A percentile compares a stretch with the other conserved stretches of the same genome.
These are phyloP conservation scores for Deladenus siricidicola DNA, from an alignment of 2,888 invertebrate genomes.

Conservation along the genomic window DNA sequence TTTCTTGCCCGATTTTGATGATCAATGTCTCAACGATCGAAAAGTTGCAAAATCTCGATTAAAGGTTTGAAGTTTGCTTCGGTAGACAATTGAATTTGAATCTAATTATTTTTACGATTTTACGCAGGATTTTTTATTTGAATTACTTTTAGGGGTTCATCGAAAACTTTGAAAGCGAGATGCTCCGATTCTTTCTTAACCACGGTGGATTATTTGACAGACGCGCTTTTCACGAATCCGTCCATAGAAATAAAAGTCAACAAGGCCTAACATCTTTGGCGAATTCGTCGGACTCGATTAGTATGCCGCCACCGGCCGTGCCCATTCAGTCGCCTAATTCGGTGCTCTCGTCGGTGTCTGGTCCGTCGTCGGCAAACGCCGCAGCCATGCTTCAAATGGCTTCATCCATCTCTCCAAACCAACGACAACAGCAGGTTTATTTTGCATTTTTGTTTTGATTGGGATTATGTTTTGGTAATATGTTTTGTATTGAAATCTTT, in stretches of 20 bases:
- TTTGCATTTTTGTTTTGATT: background rate
- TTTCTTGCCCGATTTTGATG: constrained; percentile 4
- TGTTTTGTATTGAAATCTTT: no score
- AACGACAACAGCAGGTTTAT: background rate
- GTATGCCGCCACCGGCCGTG: constrained; percentile 29
- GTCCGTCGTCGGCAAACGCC: constrained; percentile 7
- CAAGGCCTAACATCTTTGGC: constrained; percentile 21
- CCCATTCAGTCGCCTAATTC: constrained; percentile 11
- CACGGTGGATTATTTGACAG: constrained; percentile 25
- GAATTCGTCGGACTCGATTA: constrained; percentile 19
- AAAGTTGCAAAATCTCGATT: background rate
- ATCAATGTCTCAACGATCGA: background rate
- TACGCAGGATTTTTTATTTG: background rate
- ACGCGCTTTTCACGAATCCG: constrained; percentile 22
- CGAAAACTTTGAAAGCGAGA: constrained; percentile 10
- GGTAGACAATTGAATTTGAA: background rate
- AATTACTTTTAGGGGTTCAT: constrained; percentile 7
- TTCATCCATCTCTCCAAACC: background rate
- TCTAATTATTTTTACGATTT: background rate
- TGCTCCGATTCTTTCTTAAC: constrained; percentile 12
- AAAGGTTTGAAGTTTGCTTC: background rate
- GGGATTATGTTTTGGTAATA: background rate
- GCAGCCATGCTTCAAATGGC: background rate
- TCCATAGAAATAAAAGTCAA: constrained; percentile 22
- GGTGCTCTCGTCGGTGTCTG: constrained; percentile 8